Conservation (phyloP, 1,140 invertebrate genomes). For the Drosophila arizonae region DNA sequence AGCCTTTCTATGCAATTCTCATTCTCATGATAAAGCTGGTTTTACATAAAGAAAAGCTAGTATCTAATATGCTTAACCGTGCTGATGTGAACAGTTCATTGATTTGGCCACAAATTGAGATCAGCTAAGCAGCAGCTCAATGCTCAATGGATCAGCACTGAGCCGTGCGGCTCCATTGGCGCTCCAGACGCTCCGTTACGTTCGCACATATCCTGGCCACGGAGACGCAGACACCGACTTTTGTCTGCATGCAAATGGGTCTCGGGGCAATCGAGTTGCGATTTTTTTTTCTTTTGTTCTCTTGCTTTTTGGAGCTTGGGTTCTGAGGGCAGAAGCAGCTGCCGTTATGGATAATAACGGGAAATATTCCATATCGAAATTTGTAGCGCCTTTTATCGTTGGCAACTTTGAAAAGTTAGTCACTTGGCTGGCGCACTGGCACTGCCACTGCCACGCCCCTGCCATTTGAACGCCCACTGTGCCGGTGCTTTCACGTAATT, state of each 20-base stretch:
- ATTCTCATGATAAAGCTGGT: too few species aligned
- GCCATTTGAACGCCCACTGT: slow-evolving; percentile 2
- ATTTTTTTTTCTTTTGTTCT: too few species aligned
- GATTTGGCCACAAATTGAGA: too few species aligned
- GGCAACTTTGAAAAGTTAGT: slow-evolving; percentile 68
- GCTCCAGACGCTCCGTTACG: neutral
- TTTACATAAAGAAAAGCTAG: too few species aligned
- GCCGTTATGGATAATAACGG: slow-evolving; percentile 30
- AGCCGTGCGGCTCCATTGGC: slow-evolving; percentile 4
- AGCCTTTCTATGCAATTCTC: too few species aligned
- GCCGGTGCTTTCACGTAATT: slow-evolving; percentile 61
- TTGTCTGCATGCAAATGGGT: slow-evolving; percentile 9
- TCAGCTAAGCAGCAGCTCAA: slow-evolving; percentile 21
- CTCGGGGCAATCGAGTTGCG: slow-evolving; percentile 17
- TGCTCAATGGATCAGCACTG: slow-evolving; percentile 34
- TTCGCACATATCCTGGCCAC: too few species aligned
- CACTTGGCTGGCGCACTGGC: slow-evolving; percentile 40
- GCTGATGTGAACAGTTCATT: too few species aligned
- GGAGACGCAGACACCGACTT: neutral
- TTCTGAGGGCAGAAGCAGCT: neutral
- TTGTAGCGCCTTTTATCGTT: slow-evolving; percentile 63
- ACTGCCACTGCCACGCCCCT: slow-evolving; percentile 6
- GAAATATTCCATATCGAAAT: slow-evolving; percentile 58
- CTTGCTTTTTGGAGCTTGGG: neutral
- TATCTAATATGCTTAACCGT: too few species aligned